Evolutionary conservation across 2,888 invertebrate species (phyloP), one percentile per base, ranked within the genome.

Genomic region (Aleiodes alternator): DNA sequence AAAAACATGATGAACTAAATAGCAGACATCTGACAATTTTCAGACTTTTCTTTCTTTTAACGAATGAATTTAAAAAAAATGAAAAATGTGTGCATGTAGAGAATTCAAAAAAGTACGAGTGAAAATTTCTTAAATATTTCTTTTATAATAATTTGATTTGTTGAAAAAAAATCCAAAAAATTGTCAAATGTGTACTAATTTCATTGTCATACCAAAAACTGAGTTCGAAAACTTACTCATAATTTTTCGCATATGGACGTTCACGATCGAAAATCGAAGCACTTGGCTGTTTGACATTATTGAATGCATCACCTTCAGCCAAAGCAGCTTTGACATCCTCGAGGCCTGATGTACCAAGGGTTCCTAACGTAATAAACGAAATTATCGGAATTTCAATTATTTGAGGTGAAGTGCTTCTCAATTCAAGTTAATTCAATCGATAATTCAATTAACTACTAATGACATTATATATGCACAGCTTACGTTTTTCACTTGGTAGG

Each of bases 311-410:
- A 5, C 80, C 81, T 43, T 85, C 84, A 0, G 78, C 78, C 0
- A 84, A 68, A 4, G 84, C 80, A 0, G 82, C 82, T 73, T 84
- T 85, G 12, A 83, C 79, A 31, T 85, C 85, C 9, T 86, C 86
- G 12, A 88, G 74, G 4, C 88, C 88, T 2, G 88, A 87, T 31
- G 85, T 77, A 8, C 83, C 82, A 7, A 87, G 68, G 9, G 86
- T 86, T 61, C 87, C 87, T 87, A 56, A 9, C 56, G 69, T 34
- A 71, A 75, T 53, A 34, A 69, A 61, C 9, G 16, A 64, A 23
- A 51, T 29, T 51, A 66, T 66, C 16, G 50, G 14, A 64, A 48
- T 14, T 53, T 66, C 50, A 50, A 50, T 66, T 66, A 66, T 43
- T 43, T 43, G 38, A 38, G 38, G 38, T 23, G 2, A 12, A 16